Base-by-base conservation (phyloP, 2,113 vertebrate species). In the Xiphophorus maculatus region DNA sequence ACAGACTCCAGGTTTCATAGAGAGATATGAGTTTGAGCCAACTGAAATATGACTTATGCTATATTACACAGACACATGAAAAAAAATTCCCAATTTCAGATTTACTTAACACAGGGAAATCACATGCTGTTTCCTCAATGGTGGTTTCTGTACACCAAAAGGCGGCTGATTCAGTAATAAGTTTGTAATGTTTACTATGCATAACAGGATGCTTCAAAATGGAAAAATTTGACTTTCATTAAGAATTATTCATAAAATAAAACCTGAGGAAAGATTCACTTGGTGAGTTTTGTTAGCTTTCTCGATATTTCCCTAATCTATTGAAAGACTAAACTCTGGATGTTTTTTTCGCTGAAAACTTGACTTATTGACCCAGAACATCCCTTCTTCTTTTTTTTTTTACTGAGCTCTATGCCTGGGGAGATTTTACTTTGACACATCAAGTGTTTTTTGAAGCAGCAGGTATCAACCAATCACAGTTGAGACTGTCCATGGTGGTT, bases 61-160 rank as follows among this genome's bases (percentile, higher is more conserved):
- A n/a, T 13, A 68, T 74, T 72, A 42, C 9, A 15, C 42, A 69
- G 29, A 79, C 63, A 71, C 69, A 70, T 15, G 28, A 3, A 42
- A 76, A 70, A 70, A 37, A 63, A 61, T 22, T 71, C 37, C 63
- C 73, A 67, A 48, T 82, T 83, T 86, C 73, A 79, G 75, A 66
- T 85, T 84, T 80, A 70, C n/a, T 65, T 70, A 54, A 81, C 37
- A 64, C 44, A 86, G 88, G 77, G 37, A 78, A 78, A 80, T 84
- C 74, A 85, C 80, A 79, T 75, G 78, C 82, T 12, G 35, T 29
- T 60, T 73, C 65, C 40, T 27, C 40, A 76, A 51, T 44, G 19
- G 73, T 68, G 58, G 62, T 69, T 75, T 27, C 64, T 9, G 68
- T 78, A 51, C 71, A 28, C 68, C 58, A 69, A 69, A 68, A 51